Evolutionary conservation across 1,140 invertebrate genomes (phyloP).

Genomic region (Teleopsis dalmanni): DNA sequence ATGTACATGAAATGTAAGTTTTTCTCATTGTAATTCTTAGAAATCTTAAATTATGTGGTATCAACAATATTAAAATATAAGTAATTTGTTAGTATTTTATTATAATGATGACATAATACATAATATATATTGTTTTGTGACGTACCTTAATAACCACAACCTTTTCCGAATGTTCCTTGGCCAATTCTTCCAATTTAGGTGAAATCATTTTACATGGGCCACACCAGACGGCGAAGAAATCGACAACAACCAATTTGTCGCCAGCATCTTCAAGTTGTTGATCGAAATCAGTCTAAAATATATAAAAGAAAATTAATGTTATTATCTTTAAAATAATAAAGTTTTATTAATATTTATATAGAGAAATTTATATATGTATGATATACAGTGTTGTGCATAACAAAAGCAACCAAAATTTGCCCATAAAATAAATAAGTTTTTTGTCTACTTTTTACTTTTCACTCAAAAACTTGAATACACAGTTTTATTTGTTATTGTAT

Average conservation of each 20-base stretch:
- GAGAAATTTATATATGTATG: background rate
- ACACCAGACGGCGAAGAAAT: slow-evolving; percentile 76
- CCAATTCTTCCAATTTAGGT: slow-evolving; percentile 66
- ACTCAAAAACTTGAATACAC: too few species aligned
- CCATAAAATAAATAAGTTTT: too few species aligned
- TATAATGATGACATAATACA: too few species aligned
- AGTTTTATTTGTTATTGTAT: too few species aligned
- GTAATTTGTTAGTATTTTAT: background rate
- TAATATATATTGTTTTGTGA: too few species aligned
- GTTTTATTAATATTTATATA: slow-evolving; percentile 4
- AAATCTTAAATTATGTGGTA: background rate
- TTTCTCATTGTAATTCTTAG: background rate
- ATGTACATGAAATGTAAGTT: too few species aligned
- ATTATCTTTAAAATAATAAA: slow-evolving; percentile 10
- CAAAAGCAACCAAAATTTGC: background rate
- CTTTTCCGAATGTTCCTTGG: slow-evolving; percentile 48
- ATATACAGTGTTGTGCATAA: background rate
- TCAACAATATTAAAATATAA: background rate
- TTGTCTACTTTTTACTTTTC: too few species aligned
- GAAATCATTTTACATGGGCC: slow-evolving; percentile 91
- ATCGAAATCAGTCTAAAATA: slow-evolving; percentile 64
- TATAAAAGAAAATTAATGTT: slow-evolving; percentile 12
- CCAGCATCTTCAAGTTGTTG: slow-evolving; percentile 66
- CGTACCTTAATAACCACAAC: slow-evolving; percentile 53
- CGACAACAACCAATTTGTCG: slow-evolving; percentile 78